These are phyloP conservation scores for Mastacembelus armatus DNA, from an alignment of 2,797 vertebrate species.

Conservation along the genomic window DNA sequence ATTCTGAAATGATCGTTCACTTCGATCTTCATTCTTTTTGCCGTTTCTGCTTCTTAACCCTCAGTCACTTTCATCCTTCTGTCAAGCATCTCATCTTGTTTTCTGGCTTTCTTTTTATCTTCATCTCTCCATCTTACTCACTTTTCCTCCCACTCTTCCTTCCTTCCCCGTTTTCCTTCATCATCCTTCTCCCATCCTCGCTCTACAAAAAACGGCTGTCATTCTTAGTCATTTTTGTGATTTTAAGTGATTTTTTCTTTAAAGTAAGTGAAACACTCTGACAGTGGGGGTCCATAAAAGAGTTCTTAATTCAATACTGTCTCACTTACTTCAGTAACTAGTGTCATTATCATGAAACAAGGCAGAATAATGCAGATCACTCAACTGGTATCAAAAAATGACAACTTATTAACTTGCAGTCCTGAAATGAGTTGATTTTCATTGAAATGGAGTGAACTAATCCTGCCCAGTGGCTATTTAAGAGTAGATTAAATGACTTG, in stretches of 20 bases:
- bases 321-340: constrained; percentile 37
- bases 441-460: constrained; percentile 26
- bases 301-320: constrained; percentile 28
- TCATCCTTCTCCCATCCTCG: neutral
- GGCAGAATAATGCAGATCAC: constrained; percentile 26
- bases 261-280: constrained; percentile 28
- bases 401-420: constrained; percentile 33
- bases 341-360: constrained; percentile 34
- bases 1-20: constrained; percentile 9
- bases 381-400: constrained; percentile 29
- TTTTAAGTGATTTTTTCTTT: constrained; percentile 17
- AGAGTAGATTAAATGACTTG: constrained; percentile 42
- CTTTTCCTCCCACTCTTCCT: neutral
- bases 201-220: constrained; percentile 6
- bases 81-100: constrained; percentile 2
- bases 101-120: constrained; percentile 16
- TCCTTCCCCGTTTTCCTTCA: neutral
- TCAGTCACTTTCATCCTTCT: constrained; percentile 13
- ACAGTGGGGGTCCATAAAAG: constrained; percentile 30
- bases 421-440: constrained; percentile 45
- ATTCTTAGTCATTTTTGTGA: constrained; percentile 23
- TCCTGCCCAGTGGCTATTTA: constrained; percentile 18
- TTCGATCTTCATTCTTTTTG: constrained; percentile 45
- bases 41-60: constrained; percentile 19
- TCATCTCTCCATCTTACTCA: constrained; percentile 10